These are phyloP conservation scores for Diadumene lineata DNA, from an alignment of 92 coral and sea anemone genomes.

Conservation along the genomic window DNA sequence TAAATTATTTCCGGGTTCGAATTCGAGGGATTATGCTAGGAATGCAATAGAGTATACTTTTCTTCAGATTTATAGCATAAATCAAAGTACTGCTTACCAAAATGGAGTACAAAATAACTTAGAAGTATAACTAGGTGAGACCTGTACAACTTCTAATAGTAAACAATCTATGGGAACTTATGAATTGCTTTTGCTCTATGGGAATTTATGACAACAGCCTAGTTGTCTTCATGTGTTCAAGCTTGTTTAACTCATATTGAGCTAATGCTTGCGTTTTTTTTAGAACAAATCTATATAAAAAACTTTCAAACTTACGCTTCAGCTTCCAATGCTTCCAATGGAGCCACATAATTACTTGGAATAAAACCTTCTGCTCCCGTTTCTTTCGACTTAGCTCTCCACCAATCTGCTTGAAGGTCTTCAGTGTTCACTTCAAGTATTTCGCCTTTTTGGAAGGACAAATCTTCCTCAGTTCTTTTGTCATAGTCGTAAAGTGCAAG, in stretches of 20 bases:
- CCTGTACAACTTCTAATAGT: no score
- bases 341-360: conserved; percentile 97
- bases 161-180: not conserved
- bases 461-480: conserved; percentile 91
- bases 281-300: not conserved
- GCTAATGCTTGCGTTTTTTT: not conserved
- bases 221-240: not conserved
- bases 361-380: conserved; percentile 80
- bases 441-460: conserved; percentile 93
- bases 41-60: not conserved
- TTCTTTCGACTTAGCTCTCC: conserved; percentile 86
- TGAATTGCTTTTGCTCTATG: not conserved
- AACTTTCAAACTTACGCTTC: conserved; percentile 80
- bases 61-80: no score
- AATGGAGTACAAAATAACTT: no score
- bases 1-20: conserved; percentile 10
- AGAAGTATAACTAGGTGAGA: no score
- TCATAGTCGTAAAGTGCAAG: conserved; percentile 95
- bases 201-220: not conserved
- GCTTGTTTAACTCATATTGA: not conserved
- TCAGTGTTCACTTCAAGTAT: conserved; percentile 85
- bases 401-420: conserved; percentile 87
- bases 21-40: not conserved
- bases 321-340: conserved; percentile 82
- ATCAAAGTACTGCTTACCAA: no score